These are phyloP conservation scores for Diglossa brunneiventris DNA, from an alignment of 2,113 vertebrate species.

Conservation along the genomic window DNA sequence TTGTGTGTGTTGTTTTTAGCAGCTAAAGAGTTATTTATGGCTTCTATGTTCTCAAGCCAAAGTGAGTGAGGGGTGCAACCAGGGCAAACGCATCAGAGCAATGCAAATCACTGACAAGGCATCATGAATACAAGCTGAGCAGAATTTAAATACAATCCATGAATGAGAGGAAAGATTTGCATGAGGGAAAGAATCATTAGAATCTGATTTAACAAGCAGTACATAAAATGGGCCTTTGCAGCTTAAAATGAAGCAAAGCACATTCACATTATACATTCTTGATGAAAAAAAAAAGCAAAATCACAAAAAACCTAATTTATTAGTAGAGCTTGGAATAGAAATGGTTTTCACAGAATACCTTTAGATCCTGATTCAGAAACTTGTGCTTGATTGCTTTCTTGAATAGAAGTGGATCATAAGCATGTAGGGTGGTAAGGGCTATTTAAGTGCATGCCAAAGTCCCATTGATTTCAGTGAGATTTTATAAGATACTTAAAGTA, in stretches of 20 bases:
- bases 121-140: constrained; percentile 68
- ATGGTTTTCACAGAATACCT: constrained; percentile 60
- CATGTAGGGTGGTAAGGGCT: constrained; percentile 44
- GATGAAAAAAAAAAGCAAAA: constrained; percentile 52
- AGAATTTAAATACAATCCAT: constrained; percentile 71
- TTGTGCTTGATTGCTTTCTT: constrained; percentile 63
- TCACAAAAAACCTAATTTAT: constrained; percentile 52
- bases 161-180: constrained; percentile 71
- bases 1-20: constrained; percentile 65
- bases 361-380: constrained; percentile 61
- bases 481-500: constrained; percentile 24
- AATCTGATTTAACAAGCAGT: constrained; percentile 71
- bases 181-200: constrained; percentile 69
- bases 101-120: constrained; percentile 70
- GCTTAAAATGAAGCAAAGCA: constrained; percentile 59
- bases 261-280: constrained; percentile 53
- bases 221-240: constrained; percentile 61
- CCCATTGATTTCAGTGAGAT: constrained; percentile 49
- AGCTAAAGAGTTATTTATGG: constrained; percentile 66
- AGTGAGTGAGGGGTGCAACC: constrained; percentile 68
- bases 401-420: constrained; percentile 56
- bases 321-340: constrained; percentile 51
- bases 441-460: constrained; percentile 50
- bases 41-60: constrained; percentile 68
- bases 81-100: constrained; percentile 64